These are phyloP conservation scores for Venturia canescens DNA, from an alignment of 1,140 invertebrate species.

Conservation along the genomic window DNA sequence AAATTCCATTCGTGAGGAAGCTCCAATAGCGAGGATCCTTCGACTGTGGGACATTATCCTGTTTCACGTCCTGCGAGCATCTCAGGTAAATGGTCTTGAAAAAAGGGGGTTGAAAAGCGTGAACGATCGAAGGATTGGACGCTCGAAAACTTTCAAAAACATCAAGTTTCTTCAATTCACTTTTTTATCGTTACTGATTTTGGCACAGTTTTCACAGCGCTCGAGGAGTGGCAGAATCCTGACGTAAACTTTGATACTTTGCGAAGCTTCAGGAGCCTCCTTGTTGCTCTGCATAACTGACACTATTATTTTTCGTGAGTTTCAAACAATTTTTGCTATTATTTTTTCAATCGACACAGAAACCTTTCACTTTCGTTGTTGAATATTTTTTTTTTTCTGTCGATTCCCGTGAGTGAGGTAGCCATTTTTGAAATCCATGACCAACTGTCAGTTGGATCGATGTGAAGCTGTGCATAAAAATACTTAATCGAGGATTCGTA, in stretches of 20 bases:
- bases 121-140: not conserved
- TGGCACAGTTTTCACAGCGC: slow-evolving; percentile 50
- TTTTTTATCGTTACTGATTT: slow-evolving; percentile 49
- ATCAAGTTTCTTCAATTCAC: slow-evolving; percentile 28
- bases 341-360: not conserved
- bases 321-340: not conserved
- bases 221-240: slow-evolving; percentile 55
- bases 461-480: slow-evolving; percentile 18
- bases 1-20: slow-evolving; percentile 52
- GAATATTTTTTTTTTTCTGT: not conserved
- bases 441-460: slow-evolving; percentile 16
- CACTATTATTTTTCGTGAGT: not conserved
- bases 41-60: not conserved
- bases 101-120: not conserved
- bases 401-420: not conserved
- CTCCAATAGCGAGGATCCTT: slow-evolving; percentile 52
- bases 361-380: slow-evolving; percentile 4
- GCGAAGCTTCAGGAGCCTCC: not conserved
- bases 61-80: slow-evolving; percentile 52
- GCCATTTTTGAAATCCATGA: not conserved
- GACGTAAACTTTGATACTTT: slow-evolving; percentile 57
- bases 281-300: slow-evolving; percentile 9
- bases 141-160: not conserved
- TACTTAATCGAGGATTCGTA: slow-evolving; percentile 28
- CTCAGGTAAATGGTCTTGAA: slow-evolving; percentile 54